phyloP scores from a whole-genome alignment of 2,888 invertebrate species.

The Lapara coniferarum region DNA sequence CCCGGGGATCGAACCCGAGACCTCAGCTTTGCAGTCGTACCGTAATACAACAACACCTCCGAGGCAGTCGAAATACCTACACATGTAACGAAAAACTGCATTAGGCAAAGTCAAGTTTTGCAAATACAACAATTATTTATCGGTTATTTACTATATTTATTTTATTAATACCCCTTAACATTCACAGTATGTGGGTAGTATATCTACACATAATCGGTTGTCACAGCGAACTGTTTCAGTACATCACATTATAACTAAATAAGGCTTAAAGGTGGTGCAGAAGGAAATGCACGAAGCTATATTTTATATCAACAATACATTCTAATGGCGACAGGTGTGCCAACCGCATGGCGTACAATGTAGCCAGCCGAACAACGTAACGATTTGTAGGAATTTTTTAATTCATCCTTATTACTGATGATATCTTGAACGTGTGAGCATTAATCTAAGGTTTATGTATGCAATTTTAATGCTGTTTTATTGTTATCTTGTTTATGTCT shows the following conservation, averaged over 20 bases:
- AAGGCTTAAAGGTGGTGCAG: constrained; percentile 20
- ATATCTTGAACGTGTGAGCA: constrained; percentile 8
- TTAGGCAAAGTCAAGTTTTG: neutral
- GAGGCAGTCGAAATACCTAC: too few species aligned
- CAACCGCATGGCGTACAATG: constrained; percentile 13
- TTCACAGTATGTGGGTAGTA: constrained; percentile 1
- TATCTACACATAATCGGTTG: neutral
- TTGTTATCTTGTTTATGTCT: constrained; percentile 11
- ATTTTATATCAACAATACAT: constrained; percentile 22
- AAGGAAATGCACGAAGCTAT: constrained; percentile 6
- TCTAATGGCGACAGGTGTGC: constrained; percentile 28
- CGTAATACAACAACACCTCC: too few species aligned
- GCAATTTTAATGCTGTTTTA: constrained; percentile 13
- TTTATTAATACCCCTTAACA: neutral
- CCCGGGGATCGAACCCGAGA: too few species aligned
- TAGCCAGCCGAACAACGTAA: constrained; percentile 22
- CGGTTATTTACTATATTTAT: neutral
- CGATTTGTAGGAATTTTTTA: constrained; percentile 22
- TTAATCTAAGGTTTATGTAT: constrained; percentile 18
- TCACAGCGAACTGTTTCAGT: neutral
- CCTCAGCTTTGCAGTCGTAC: too few species aligned
- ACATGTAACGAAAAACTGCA: neutral
- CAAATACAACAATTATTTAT: neutral
- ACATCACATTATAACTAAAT: constrained; percentile 20
- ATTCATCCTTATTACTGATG: constrained; percentile 17